These are phyloP conservation scores for Paracentrotus lividus DNA, from an alignment of 53 echinoderm and acorn worm genomes.

Conservation along the genomic window DNA sequence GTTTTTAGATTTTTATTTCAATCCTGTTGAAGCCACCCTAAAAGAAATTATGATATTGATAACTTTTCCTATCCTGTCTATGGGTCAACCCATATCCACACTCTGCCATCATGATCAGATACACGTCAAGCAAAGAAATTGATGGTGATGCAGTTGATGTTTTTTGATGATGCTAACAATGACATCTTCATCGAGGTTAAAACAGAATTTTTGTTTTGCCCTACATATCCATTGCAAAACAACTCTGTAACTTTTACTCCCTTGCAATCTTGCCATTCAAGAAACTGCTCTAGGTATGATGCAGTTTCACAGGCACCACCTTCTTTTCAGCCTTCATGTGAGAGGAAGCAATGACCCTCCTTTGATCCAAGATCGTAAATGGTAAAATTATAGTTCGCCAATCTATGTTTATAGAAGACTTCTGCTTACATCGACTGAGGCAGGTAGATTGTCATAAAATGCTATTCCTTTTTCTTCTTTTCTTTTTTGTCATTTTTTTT, in stretches of 20 bases:
- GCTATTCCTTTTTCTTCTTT: no score
- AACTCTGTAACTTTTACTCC: constrained; percentile 46
- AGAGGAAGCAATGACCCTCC: constrained; percentile 72
- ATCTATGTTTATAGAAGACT: constrained; percentile 74
- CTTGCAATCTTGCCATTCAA: constrained; percentile 34
- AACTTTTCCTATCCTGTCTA: no score
- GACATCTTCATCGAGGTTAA: constrained; percentile 76
- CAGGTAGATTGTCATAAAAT: no score
- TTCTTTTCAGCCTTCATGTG: constrained; percentile 71
- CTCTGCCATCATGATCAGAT: no score
- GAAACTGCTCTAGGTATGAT: constrained; percentile 64
- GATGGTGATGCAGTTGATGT: no score
- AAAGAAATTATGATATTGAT: no score
- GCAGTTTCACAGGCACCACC: constrained; percentile 77
- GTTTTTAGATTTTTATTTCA: no score
- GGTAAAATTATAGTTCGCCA: constrained; percentile 83
- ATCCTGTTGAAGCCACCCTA: no score
- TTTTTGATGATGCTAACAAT: no score
- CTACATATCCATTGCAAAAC: constrained; percentile 78
- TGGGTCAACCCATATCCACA: no score
- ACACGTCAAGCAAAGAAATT: no score
- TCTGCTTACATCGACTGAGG: constrained; percentile 68
- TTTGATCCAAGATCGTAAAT: constrained; percentile 59
- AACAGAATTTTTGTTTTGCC: constrained; percentile 84
- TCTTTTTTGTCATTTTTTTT: no score